Evolutionary conservation across 64 coral and sea anemone species (phyloP).

Genomic region (Stichodactyla mertensii): DNA sequence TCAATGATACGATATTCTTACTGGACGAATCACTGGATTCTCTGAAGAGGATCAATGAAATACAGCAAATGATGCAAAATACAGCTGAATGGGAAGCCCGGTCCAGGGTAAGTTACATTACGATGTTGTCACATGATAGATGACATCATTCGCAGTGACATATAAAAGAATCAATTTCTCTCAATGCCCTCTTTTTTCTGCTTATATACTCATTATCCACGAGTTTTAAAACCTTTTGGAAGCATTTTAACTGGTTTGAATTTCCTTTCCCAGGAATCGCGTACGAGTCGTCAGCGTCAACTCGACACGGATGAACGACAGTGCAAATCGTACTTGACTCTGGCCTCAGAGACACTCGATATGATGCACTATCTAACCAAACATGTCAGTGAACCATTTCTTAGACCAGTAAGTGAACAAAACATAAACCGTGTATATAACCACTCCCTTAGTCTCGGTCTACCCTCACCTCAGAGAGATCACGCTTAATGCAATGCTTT

Average conservation of each 20-base stretch:
- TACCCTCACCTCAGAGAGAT: no score
- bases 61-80: constrained; percentile 89
- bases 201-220: no score
- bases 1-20: constrained; percentile 94
- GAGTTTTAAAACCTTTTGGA: no score
- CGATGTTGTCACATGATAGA: no score
- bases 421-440: background rate
- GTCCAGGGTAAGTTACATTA: background rate
- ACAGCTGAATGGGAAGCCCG: constrained; percentile 72
- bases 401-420: constrained; percentile 72
- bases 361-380: constrained; percentile 96
- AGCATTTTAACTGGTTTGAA: background rate
- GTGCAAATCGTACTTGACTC: constrained; percentile 89
- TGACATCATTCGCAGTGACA: no score
- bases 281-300: constrained; percentile 81
- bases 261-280: constrained; percentile 46
- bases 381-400: constrained; percentile 72
- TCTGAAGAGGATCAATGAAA: constrained; percentile 95
- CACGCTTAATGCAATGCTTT: no score
- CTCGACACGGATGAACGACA: constrained; percentile 85
- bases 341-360: constrained; percentile 87
- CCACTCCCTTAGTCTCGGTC: no score
- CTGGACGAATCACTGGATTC: constrained; percentile 94
- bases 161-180: no score
- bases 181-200: no score